Percentiles rank a stretch among this genome's conserved stretches.
Evolutionary conservation across 2,888 invertebrate species (phyloP).

Genomic region (Ennomos quercinarius): DNA sequence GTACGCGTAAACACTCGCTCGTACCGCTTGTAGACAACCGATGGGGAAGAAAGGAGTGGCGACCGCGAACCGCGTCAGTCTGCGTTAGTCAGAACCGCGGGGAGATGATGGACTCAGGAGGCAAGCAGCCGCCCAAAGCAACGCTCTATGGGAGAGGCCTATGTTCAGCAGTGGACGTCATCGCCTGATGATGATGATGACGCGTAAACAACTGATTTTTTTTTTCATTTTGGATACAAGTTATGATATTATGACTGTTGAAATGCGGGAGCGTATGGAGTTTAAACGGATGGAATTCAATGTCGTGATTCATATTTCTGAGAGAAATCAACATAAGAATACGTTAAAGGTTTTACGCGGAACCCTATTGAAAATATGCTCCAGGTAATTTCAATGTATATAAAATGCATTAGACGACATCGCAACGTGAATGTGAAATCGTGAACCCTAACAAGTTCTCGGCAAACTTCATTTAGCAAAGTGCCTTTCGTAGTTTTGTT

Average conservation of each 20-base stretch:
- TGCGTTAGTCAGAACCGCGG: too few species aligned
- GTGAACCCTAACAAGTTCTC: constrained; percentile 5
- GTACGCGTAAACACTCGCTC: too few species aligned
- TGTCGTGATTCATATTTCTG: constrained; percentile 17
- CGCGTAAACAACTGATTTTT: too few species aligned
- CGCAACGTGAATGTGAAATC: background rate
- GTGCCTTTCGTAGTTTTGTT: constrained; percentile 16
- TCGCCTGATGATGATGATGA: too few species aligned
- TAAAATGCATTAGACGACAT: constrained; percentile 4
- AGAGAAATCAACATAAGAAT: constrained; percentile 9
- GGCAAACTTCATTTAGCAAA: constrained; percentile 18
- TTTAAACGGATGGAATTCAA: constrained; percentile 8
- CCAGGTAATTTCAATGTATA: constrained; percentile 1
- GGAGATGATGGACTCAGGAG: too few species aligned
- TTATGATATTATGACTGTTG: constrained; percentile 8
- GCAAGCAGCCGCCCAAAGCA: too few species aligned
- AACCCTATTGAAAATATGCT: background rate
- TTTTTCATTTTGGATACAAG: background rate
- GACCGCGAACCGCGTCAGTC: too few species aligned
- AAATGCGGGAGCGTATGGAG: constrained; percentile 11
- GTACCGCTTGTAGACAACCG: too few species aligned
- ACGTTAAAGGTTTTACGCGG: constrained; percentile 8
- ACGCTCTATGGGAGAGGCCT: too few species aligned
- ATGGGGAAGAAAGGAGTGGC: too few species aligned
- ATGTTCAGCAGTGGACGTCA: too few species aligned